phyloP scores from a whole-genome alignment of 2,888 invertebrate genomes.

The Aquatica leii region DNA sequence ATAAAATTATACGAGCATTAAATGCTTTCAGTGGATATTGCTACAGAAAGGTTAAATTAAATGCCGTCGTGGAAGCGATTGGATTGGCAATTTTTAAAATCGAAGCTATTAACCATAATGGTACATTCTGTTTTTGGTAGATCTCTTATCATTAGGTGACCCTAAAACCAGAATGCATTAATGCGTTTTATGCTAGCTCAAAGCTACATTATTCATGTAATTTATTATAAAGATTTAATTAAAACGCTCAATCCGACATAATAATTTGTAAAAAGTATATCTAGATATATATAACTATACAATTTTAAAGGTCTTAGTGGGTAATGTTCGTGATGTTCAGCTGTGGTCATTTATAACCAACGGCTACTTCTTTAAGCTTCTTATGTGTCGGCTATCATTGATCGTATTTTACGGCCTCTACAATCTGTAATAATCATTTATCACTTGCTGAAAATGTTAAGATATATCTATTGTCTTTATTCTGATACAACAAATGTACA shows the following conservation, averaged over 20 bases:
- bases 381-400: slow-evolving; percentile 39
- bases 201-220: not conserved
- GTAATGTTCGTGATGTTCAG: slow-evolving; percentile 24
- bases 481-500: slow-evolving; percentile 47
- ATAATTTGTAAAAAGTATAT: not conserved
- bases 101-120: slow-evolving; percentile 38
- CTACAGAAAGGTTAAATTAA: slow-evolving; percentile 37
- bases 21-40: slow-evolving; percentile 35
- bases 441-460: slow-evolving; percentile 51
- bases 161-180: slow-evolving; percentile 23
- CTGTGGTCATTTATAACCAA: slow-evolving; percentile 36
- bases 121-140: slow-evolving; percentile 32
- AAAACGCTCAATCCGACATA: not conserved
- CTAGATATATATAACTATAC: not conserved
- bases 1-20: slow-evolving; percentile 30
- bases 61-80: slow-evolving; percentile 35
- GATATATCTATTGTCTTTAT: slow-evolving; percentile 56
- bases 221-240: not conserved
- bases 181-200: not conserved
- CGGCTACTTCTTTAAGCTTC: slow-evolving; percentile 38
- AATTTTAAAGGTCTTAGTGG: slow-evolving; percentile 11
- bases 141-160: slow-evolving; percentile 34
- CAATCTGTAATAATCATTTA: slow-evolving; percentile 55
- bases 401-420: slow-evolving; percentile 46
- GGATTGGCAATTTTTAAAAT: slow-evolving; percentile 39